A percentile compares a stretch with the other conserved stretches of the same genome.
Evolutionary conservation across 2,797 vertebrate species (phyloP).

Genomic region (Pipistrellus kuhlii): DNA sequence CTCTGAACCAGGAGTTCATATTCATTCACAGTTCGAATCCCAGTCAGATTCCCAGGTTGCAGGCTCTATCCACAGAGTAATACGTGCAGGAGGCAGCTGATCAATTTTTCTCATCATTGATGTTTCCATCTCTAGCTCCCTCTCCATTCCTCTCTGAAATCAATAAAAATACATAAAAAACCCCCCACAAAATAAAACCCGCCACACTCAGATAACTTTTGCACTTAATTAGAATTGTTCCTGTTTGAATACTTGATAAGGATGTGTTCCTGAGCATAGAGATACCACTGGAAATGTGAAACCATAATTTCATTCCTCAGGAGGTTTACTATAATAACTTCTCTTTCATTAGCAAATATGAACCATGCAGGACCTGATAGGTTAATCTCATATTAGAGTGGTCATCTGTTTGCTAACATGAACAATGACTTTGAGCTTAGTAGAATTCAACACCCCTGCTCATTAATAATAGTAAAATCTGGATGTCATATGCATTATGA

Average conservation of each 20-base stretch:
- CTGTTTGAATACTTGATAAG: background rate
- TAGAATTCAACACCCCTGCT: background rate
- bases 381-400: background rate
- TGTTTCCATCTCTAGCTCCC: background rate
- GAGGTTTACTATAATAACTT: background rate
- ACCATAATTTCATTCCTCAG: background rate
- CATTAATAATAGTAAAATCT: background rate
- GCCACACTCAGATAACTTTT: background rate
- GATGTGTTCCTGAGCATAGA: constrained; percentile 33
- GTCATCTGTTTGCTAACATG: constrained; percentile 9
- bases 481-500: background rate
- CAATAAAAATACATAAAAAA: background rate
- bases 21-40: background rate
- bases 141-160: background rate
- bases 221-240: background rate
- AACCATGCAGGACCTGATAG: background rate
- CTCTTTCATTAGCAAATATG: background rate
- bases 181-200: background rate
- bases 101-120: background rate
- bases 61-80: background rate
- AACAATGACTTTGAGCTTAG: background rate
- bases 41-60: background rate
- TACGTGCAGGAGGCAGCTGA: background rate
- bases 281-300: constrained; percentile 16
- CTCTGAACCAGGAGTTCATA: background rate